phyloP scores from a whole-genome alignment of 1,140 invertebrate genomes.

The Drosophila funebris region DNA sequence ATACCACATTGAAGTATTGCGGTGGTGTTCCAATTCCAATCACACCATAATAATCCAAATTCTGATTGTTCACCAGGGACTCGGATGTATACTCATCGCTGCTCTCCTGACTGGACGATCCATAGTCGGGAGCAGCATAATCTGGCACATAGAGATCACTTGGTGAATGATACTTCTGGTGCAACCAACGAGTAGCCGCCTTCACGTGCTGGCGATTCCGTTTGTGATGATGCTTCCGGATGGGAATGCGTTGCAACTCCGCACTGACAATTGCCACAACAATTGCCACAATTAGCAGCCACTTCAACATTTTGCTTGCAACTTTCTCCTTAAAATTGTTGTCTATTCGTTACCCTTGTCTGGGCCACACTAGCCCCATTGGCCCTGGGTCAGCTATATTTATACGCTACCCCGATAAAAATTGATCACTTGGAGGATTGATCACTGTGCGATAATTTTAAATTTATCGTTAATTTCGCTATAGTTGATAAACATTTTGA shows the following conservation, averaged over 20 bases:
- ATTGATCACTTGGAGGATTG: constrained; percentile 13
- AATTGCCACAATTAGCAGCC: constrained; percentile 42
- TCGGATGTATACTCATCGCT: constrained; percentile 47
- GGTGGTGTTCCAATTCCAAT: constrained; percentile 96
- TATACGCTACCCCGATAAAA: constrained; percentile 35
- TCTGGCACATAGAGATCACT: constrained; percentile 15
- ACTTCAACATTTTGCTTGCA: constrained; percentile 53
- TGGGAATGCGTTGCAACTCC: constrained; percentile 59
- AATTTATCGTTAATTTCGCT: constrained; percentile 33
- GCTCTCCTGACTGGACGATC: constrained; percentile 14
- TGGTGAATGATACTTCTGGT: constrained; percentile 54
- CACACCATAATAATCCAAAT: constrained; percentile 86
- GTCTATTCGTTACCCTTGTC: constrained; percentile 33
- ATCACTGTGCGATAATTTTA: constrained; percentile 43
- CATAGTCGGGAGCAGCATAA: constrained; percentile 34
- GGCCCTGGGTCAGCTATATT: constrained; percentile 11
- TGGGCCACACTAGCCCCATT: constrained; percentile 39
- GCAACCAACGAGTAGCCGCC: constrained; percentile 41
- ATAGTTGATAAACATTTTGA: constrained; percentile 50
- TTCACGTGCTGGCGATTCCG: constrained; percentile 20
- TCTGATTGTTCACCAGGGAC: constrained; percentile 56
- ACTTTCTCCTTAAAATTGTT: not conserved
- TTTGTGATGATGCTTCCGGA: constrained; percentile 49
- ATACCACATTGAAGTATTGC: constrained; percentile 86
- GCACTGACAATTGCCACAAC: constrained; percentile 50